Conservation (phyloP, 64 coral and sea anemone genomes). For the Platygyra sinensis region DNA sequence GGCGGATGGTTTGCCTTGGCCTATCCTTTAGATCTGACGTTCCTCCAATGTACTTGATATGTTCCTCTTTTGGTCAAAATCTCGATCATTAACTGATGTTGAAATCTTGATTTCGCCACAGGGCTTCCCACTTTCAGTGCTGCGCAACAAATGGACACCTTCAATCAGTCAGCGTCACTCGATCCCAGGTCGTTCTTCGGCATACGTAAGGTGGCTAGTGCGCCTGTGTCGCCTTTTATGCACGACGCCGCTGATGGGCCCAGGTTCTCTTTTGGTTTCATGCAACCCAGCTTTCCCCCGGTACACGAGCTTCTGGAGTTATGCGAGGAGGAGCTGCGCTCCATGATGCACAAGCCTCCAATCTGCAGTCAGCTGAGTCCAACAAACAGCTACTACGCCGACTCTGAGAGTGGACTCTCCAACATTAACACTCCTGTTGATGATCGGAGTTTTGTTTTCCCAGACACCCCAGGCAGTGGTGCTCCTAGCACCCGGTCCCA, state of each 20-base stretch:
- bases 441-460: constrained; percentile 4
- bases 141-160: neutral
- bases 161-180: neutral
- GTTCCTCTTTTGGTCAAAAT: neutral
- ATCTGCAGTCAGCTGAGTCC: neutral
- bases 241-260: neutral
- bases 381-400: constrained; percentile 23
- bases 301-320: constrained; percentile 23
- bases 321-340: constrained; percentile 5
- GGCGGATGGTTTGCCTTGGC: too few species aligned
- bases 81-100: neutral
- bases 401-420: constrained; percentile 8
- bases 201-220: neutral
- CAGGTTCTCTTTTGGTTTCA: neutral
- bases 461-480: neutral
- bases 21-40: too few species aligned
- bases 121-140: neutral
- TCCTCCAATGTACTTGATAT: too few species aligned
- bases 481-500: neutral
- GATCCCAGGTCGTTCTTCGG: neutral
- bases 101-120: neutral
- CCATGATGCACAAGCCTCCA: neutral
- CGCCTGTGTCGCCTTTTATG: neutral
- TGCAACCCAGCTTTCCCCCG: constrained; percentile 1
- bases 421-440: constrained; percentile 27